Base-by-base conservation (phyloP, 2,888 invertebrate genomes). In the Euproctis similis region DNA sequence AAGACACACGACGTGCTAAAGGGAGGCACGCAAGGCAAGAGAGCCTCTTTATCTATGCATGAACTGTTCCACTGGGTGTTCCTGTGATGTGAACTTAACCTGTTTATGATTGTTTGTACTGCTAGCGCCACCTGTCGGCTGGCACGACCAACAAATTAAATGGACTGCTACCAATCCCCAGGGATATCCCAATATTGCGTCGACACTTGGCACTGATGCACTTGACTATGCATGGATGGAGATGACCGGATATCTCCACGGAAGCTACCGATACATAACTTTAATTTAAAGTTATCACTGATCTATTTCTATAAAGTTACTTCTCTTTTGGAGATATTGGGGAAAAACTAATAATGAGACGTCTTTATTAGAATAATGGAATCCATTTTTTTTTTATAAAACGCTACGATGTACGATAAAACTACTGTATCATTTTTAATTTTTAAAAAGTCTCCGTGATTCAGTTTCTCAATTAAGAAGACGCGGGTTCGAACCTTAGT, bases 191-290 rank as follows among this genome's bases (percentile, higher is more conserved):
- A 67, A 74, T 77, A 77, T 78, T 78, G 76, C 76, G 71, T 73
- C 66, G 66, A 53, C 72, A 72, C 72, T 72, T 72, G 74, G 64
- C 72, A 64, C 69, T 61, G 65, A 69, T 75, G 76, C 71, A 73
- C 74, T 77, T 77, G 72, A 69, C 70, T 78, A 80, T 80, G 78
- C 77, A 80, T 80, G 78, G 72, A 59, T 68, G 69, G 77, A 76
- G 77, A 69, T 70, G 53, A n/a, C 62, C 47, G 55, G 51, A 62
- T 60, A 62, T 63, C 38, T 66, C 53, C 64, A 72, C 63, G 55
- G 58, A 62, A 59, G 60, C 62, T n/a, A n/a, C n/a, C n/a, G n/a
- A n/a, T n/a, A n/a, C n/a, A n/a, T n/a, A n/a, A n/a, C n/a, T n/a
- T n/a, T n/a, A n/a, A n/a, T n/a, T n/a, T n/a, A n/a, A n/a, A n/a